Conservation (phyloP, 2,888 invertebrate species). For the Heliconius cydno region DNA sequence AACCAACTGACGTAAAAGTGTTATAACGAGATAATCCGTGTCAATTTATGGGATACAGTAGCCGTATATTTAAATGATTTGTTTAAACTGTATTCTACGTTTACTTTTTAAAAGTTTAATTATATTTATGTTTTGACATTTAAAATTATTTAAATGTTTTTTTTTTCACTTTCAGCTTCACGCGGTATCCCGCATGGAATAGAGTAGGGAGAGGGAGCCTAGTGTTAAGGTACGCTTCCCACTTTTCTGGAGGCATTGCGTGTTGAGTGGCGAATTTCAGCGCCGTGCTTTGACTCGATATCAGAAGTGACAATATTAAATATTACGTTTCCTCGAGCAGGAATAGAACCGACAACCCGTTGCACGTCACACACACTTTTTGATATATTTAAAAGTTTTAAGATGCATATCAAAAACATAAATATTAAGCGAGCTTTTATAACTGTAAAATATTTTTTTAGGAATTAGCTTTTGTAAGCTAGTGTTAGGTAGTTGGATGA, state of each 20-base stretch:
- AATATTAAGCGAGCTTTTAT: neutral
- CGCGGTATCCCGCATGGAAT: neutral
- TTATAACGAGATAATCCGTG: constrained; percentile 29
- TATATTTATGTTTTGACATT: neutral
- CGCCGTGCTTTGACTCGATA: neutral
- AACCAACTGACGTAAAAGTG: constrained; percentile 24
- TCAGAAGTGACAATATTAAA: neutral
- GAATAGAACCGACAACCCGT: neutral
- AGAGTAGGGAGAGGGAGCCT: too few species aligned
- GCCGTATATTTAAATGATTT: constrained; percentile 16
- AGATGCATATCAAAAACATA: neutral
- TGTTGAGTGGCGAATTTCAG: neutral
- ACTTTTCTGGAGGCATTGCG: too few species aligned
- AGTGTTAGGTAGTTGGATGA: too few species aligned
- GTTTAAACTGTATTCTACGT: neutral
- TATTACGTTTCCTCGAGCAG: neutral
- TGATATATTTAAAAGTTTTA: neutral
- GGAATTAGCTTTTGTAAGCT: neutral
- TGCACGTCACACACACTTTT: neutral
- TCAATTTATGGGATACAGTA: constrained; percentile 18
- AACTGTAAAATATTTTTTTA: neutral
- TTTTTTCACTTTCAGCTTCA: neutral
- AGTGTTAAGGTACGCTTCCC: too few species aligned
- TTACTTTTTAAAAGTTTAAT: constrained; percentile 15
- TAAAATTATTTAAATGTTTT: neutral